Evolutionary conservation across 2,797 vertebrate species (phyloP).

Genomic region (Falco concolor): DNA sequence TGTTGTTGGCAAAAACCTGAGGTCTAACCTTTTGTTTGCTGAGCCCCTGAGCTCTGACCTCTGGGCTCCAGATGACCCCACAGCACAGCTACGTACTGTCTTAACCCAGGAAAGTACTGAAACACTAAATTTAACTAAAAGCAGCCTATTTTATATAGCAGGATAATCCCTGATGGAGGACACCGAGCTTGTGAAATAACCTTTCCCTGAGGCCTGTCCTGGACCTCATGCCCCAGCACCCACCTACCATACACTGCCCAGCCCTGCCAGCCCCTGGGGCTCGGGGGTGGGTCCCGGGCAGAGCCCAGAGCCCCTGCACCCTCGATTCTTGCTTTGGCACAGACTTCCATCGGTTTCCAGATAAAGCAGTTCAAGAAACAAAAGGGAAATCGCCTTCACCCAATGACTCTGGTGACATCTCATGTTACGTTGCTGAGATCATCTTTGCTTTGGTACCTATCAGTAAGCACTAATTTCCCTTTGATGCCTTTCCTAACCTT

Average conservation of each 20-base stretch:
- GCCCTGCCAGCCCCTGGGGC: fast-evolving
- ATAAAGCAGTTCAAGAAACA: background rate
- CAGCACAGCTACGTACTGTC: background rate
- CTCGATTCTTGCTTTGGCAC: background rate
- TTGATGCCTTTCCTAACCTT: background rate
- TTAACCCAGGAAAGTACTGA: background rate
- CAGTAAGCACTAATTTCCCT: background rate
- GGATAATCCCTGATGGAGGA: background rate
- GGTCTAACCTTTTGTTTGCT: background rate
- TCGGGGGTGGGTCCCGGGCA: background rate
- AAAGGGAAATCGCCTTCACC: background rate
- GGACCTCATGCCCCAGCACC: fast-evolving
- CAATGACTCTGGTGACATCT: background rate
- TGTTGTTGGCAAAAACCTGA: background rate
- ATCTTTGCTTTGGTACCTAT: background rate
- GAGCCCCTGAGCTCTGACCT: background rate
- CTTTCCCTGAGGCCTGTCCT: background rate
- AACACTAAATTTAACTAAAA: background rate
- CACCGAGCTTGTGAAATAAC: background rate
- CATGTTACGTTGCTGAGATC: background rate
- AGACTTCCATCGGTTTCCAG: background rate
- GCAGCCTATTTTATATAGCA: background rate
- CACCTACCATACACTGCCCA: background rate
- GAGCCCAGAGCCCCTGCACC: background rate
- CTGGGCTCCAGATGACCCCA: background rate